Evolutionary conservation across 2,888 invertebrate species (phyloP), one percentile per base, ranked within the genome.

Genomic region (Isotomurus palustris): DNA sequence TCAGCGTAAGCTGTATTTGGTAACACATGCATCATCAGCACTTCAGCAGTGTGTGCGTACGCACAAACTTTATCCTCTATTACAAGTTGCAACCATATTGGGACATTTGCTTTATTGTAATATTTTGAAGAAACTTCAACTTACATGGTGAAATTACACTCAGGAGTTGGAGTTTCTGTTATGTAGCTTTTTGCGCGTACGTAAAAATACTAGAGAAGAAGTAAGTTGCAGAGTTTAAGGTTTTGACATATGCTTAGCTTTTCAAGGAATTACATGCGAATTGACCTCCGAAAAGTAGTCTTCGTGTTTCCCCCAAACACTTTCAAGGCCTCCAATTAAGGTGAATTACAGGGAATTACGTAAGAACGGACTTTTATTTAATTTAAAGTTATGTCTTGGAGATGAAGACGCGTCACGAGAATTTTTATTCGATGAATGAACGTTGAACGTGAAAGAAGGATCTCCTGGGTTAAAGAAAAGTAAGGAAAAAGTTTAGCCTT

Each of bases 311-410:
- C n/a, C n/a, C n/a, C n/a, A n/a, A n/a, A n/a, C 8, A 19, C 14
- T 21, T 43, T 21, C 43, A 19, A 43, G 21, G 43, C 19, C 43
- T 43, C 24, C 43, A 43, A 43, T 43, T 43, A 43, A 43, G 43
- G 43, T 43, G 43, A 43, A 43, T 43, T 43, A 43, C 22, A 43
- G 21, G 24, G 43, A 43, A 43, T 12, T 12, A 14, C 43, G 14
- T 43, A n/a, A 38, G 6, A 10, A 14, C 8, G n/a, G n/a, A 38
- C 4, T 43, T 21, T 43, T 21, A 19, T 43, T 21, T 43, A 19
- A 32, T 32, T 32, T 32, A 12, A 8, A 10, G 12, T 32, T 10
- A 10, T 32, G 8, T 32, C 32, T 32, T n/a, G n/a, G n/a, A n/a
- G n/a, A n/a, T 38, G 19, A 38, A 38, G 14, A 17, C 19, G 14